Evolutionary conservation across 2,797 vertebrate genomes (phyloP), one percentile per base, ranked within the genome.

Genomic region (Gymnodraco acuticeps): DNA sequence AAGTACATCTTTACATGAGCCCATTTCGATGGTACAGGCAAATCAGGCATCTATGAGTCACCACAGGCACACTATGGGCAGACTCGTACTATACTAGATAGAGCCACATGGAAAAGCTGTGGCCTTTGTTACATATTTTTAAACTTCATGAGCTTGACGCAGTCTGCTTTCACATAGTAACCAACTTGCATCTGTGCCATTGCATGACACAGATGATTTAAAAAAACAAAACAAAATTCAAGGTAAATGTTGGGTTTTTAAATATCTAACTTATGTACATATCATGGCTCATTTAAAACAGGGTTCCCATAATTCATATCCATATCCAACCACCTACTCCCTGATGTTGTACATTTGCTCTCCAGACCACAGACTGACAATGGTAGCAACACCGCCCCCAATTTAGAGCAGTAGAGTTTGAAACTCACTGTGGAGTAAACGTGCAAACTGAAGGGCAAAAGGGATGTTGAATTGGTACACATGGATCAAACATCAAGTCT

Each of bases 21-120:
- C 94, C 91, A 92, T 92, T 94, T 87, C 89, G 93, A 93, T 94
- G 91, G 92, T 88, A 95, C 95, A 94, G 92, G 94, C 92, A 90
- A 92, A 94, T 94, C 92, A 94, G 94, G 94, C 93, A 93, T 95
- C 92, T 93, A 95, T 95, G 95, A 95, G 95, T 77, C 83, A 95
- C 94, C 96, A 96, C 95, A 96, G 96, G 95, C 94, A 95, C 96
- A 95, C 96, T 96, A 96, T 93, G 96, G 95, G 96, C 95, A 96
- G 95, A 96, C 96, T 96, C 62, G 94, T 95, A 96, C 96, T 97
- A 96, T 85, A 95, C 95, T 96, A 95, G 90, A 95, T 93, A 93
- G 90, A 94, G 95, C 93, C 95, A 93, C 93, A 88, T 83, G 77
- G 78, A 91, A 94, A 93, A 93, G 84, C 87, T 90, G 94, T 95